Conservation (phyloP, 1,140 invertebrate genomes). For the Apis laboriosa region DNA sequence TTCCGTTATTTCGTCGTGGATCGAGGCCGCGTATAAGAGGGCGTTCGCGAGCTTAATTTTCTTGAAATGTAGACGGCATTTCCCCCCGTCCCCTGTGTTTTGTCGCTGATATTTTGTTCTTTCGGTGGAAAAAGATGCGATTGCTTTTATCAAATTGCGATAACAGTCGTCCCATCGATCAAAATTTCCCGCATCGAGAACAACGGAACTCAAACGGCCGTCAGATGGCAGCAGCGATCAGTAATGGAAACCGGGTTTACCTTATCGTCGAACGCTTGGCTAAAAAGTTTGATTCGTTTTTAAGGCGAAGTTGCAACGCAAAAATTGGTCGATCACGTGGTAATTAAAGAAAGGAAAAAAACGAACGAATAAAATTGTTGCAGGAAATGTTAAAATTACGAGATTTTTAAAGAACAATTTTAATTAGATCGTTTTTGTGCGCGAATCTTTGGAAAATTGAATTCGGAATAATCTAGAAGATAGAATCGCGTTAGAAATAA, state of each 20-base stretch:
- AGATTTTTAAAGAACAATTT: background rate
- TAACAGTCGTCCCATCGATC: conserved; percentile 8
- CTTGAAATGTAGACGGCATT: background rate
- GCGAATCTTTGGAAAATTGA: background rate
- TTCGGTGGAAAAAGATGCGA: background rate
- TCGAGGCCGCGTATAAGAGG: background rate
- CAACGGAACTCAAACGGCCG: background rate
- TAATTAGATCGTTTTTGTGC: background rate
- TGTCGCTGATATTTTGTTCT: background rate
- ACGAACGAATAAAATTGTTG: background rate
- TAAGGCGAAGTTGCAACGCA: background rate
- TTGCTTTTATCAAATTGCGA: conserved; percentile 2
- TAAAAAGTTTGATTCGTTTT: background rate
- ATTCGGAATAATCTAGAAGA: background rate
- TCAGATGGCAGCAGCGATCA: background rate
- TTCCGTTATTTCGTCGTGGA: background rate
- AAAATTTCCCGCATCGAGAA: background rate
- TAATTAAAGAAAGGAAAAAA: background rate
- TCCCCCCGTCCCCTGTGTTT: background rate
- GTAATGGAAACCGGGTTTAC: background rate
- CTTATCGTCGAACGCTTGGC: background rate
- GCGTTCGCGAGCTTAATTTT: background rate
- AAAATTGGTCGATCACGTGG: background rate
- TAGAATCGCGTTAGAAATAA: background rate
- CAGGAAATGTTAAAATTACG: background rate